A percentile compares a stretch with the other conserved stretches of the same genome.
These are phyloP conservation scores for Lasioglossum calceatum DNA, from an alignment of 2,888 invertebrate genomes.

Conservation along the genomic window DNA sequence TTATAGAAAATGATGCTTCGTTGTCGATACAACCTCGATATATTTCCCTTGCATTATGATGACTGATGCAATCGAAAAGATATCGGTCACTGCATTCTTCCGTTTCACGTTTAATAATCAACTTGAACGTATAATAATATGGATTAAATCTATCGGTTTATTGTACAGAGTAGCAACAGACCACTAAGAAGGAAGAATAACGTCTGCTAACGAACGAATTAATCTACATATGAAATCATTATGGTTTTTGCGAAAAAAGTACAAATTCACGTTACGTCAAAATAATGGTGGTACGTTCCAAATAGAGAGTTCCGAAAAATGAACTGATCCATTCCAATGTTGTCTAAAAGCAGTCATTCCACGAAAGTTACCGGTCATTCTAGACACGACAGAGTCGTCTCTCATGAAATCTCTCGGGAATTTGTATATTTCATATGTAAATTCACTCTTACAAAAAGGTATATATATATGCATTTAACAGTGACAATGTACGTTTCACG, in stretches of 20 bases:
- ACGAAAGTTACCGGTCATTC: neutral
- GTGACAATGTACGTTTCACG: neutral
- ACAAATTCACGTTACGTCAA: neutral
- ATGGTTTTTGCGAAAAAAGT: conserved; percentile 12
- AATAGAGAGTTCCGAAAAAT: neutral
- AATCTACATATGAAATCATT: conserved; percentile 43
- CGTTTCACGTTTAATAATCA: conserved; percentile 17
- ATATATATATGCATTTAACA: conserved; percentile 23
- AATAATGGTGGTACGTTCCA: conserved; percentile 3
- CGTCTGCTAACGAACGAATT: conserved; percentile 30
- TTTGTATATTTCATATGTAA: conserved; percentile 33
- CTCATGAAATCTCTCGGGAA: conserved; percentile 12
- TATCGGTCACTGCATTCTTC: conserved; percentile 19
- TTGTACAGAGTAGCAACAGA: conserved; percentile 43
- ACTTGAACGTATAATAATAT: conserved; percentile 24
- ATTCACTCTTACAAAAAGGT: conserved; percentile 49
- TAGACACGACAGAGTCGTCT: neutral
- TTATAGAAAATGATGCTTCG: conserved; percentile 58
- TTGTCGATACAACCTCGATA: conserved; percentile 33
- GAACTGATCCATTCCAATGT: neutral
- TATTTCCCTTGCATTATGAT: conserved; percentile 20
- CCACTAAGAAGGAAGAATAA: conserved; percentile 31
- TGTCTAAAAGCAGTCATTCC: neutral
- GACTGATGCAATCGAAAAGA: conserved; percentile 24
- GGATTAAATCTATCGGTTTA: conserved; percentile 39